These are phyloP conservation scores for Dinoponera quadriceps DNA, from an alignment of 1,140 invertebrate genomes.

Conservation along the genomic window DNA sequence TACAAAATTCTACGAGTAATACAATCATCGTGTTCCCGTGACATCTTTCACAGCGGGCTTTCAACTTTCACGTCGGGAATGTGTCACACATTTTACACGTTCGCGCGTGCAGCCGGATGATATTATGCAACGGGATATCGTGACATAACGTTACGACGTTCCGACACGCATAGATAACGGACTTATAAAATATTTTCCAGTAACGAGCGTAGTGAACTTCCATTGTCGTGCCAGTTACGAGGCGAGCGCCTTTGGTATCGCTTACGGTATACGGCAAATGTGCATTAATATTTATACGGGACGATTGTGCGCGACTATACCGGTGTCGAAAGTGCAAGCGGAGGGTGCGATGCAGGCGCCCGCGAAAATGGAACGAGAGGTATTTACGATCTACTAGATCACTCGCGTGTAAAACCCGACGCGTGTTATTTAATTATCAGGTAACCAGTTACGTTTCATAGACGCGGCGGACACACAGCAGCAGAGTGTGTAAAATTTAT, in stretches of 20 bases:
- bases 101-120: slow-evolving; percentile 13
- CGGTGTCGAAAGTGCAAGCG: not conserved
- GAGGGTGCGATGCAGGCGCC: not conserved
- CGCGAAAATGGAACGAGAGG: slow-evolving; percentile 1
- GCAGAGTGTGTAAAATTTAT: not conserved
- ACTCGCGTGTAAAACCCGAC: slow-evolving; percentile 1
- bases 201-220: slow-evolving; percentile 47
- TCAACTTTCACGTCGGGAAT: slow-evolving; percentile 17
- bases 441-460: not conserved
- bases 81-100: slow-evolving; percentile 17
- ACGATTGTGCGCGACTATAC: not conserved
- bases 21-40: not conserved
- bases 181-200: slow-evolving; percentile 51
- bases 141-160: slow-evolving; percentile 53
- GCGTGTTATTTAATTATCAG: slow-evolving; percentile 19
- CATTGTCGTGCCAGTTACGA: slow-evolving; percentile 47
- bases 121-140: slow-evolving; percentile 52
- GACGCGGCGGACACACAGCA: not conserved
- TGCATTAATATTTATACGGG: slow-evolving; percentile 11
- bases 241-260: not conserved
- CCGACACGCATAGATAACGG: slow-evolving; percentile 47
- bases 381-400: not conserved
- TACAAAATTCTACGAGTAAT: slow-evolving; percentile 36
- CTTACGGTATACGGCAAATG: not conserved
- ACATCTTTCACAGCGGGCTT: slow-evolving; percentile 2